These are phyloP conservation scores for Pristiophorus japonicus DNA, from an alignment of 2,113 vertebrate genomes.

Conservation along the genomic window DNA sequence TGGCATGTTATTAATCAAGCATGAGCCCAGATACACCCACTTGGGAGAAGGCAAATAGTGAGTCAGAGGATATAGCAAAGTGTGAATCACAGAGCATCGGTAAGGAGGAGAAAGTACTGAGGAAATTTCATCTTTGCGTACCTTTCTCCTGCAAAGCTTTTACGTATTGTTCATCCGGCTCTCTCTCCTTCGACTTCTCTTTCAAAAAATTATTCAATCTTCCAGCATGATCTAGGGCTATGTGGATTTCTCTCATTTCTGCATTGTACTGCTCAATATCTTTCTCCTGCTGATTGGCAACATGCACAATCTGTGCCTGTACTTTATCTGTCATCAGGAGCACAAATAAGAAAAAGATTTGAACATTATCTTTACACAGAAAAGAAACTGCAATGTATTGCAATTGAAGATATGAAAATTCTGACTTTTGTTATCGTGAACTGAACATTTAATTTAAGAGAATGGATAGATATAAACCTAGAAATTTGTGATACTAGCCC, in stretches of 20 bases:
- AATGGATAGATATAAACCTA: not conserved
- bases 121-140: not conserved
- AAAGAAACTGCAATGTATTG: not conserved
- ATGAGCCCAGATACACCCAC: too few relatives aligned
- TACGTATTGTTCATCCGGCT: constrained; percentile 35
- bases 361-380: not conserved
- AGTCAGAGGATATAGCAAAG: too few relatives aligned
- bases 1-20: too few relatives aligned
- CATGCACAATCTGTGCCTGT: constrained; percentile 26
- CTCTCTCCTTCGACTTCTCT: constrained; percentile 39
- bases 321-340: constrained; percentile 24
- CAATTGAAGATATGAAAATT: not conserved
- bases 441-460: not conserved
- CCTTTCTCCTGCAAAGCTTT: constrained; percentile 35
- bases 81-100: too few relatives aligned
- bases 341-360: not conserved
- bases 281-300: constrained; percentile 37
- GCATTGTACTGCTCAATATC: constrained; percentile 25
- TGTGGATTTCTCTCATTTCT: constrained; percentile 33
- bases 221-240: constrained; percentile 33
- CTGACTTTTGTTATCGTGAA: not conserved
- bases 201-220: constrained; percentile 37
- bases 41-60: too few relatives aligned
- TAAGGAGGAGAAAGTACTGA: too few relatives aligned
- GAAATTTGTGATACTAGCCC: not conserved